Conservation (phyloP, 2,888 invertebrate species). For the Eupithecia abbreviata region DNA sequence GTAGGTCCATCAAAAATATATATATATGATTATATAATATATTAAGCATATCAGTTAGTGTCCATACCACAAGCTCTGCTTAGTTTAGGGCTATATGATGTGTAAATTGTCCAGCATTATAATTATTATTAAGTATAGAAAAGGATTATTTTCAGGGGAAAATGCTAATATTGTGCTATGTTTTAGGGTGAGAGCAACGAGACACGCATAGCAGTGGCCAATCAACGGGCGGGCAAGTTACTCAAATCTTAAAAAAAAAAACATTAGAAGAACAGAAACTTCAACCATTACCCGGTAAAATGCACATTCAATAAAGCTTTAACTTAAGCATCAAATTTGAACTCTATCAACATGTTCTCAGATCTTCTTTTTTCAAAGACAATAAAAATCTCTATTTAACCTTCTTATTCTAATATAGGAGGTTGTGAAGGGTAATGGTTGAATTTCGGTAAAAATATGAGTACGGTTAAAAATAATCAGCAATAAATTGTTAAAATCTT, state of each 20-base stretch:
- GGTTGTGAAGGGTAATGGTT: slow-evolving; percentile 18
- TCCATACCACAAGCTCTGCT: too few relatives aligned
- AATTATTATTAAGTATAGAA: neutral
- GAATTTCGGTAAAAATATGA: slow-evolving; percentile 14
- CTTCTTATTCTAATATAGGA: slow-evolving; percentile 6
- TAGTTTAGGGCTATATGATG: too few relatives aligned
- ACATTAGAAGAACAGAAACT: slow-evolving; percentile 14
- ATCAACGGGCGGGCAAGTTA: slow-evolving; percentile 94
- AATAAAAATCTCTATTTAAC: slow-evolving; percentile 22
- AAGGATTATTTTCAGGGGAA: neutral
- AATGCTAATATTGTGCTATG: slow-evolving; percentile 29
- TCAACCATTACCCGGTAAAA: slow-evolving; percentile 19
- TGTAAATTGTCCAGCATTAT: too few relatives aligned
- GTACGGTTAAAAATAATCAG: slow-evolving; percentile 12
- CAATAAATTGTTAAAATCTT: slow-evolving; percentile 26
- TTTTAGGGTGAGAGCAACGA: slow-evolving; percentile 92
- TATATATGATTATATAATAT: too few relatives aligned
- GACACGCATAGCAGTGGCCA: slow-evolving; percentile 94
- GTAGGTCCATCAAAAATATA: too few relatives aligned
- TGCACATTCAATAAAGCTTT: slow-evolving; percentile 24
- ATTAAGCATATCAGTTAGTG: too few relatives aligned
- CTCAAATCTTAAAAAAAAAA: slow-evolving; percentile 86
- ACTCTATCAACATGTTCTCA: slow-evolving; percentile 15
- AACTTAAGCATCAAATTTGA: slow-evolving; percentile 22
- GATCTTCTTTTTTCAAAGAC: slow-evolving; percentile 33